A percentile compares a stretch with the other conserved stretches of the same genome.
Conservation (phyloP, 2,888 invertebrate genomes). For the Chrysodeixis includens region DNA sequence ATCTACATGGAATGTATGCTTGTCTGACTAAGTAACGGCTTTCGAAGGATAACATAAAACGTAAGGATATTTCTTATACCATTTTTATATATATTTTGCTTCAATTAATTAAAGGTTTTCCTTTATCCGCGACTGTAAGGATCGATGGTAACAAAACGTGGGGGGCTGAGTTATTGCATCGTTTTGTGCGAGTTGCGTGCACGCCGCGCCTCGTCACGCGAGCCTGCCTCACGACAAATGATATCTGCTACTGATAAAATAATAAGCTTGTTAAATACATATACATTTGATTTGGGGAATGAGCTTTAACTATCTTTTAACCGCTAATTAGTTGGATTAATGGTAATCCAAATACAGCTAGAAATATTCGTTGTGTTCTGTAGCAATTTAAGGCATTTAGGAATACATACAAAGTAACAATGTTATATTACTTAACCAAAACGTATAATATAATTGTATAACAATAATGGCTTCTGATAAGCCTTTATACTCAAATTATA, state of each 20-base stretch:
- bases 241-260: slow-evolving; percentile 59
- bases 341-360: not conserved
- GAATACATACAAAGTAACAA: no score
- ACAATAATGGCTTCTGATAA: no score
- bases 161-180: slow-evolving; percentile 69
- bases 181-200: slow-evolving; percentile 72
- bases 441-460: no score
- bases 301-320: slow-evolving; percentile 10
- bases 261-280: slow-evolving; percentile 54
- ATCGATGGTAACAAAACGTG: slow-evolving; percentile 56
- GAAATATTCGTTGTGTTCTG: not conserved
- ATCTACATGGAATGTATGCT: no score
- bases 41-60: no score
- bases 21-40: no score
- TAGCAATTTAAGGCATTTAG: no score
- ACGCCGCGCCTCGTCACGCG: slow-evolving; percentile 68
- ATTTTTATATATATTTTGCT: not conserved
- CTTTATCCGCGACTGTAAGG: slow-evolving; percentile 49
- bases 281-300: slow-evolving; percentile 40
- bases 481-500: no score
- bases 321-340: not conserved
- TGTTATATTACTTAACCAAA: no score
- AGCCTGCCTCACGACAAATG: slow-evolving; percentile 63
- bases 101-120: slow-evolving; percentile 34
- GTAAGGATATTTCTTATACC: no score